Evolutionary conservation across 2,113 vertebrate species (phyloP).

Genomic region (Thryonomys swinderianus): DNA sequence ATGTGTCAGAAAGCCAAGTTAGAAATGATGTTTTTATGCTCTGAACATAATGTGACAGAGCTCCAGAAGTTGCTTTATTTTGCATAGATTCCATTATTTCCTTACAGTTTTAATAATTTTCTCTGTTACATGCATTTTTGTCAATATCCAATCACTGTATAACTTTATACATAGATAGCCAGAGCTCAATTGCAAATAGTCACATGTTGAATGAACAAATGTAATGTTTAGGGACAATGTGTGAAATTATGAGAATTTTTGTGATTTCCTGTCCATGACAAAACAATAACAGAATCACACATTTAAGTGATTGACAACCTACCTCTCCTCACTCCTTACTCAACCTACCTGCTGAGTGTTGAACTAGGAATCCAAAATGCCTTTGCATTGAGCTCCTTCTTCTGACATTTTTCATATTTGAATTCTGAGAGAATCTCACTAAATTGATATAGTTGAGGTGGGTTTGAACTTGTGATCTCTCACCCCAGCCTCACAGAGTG

Average conservation of each 20-base stretch:
- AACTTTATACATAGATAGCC: background rate
- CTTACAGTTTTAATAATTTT: background rate
- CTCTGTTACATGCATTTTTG: background rate
- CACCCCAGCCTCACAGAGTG: background rate
- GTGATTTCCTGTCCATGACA: background rate
- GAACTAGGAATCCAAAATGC: background rate
- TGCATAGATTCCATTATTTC: background rate
- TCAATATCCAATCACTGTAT: background rate
- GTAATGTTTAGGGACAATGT: background rate
- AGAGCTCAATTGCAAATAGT: background rate
- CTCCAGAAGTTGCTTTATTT: background rate
- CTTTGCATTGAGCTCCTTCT: background rate
- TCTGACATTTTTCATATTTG: background rate
- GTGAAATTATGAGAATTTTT: background rate
- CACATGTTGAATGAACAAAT: background rate
- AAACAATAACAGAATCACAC: background rate
- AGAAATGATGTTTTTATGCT: fast-evolving
- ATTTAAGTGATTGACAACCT: background rate
- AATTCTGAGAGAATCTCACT: background rate
- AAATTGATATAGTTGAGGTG: background rate
- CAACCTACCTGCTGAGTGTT: background rate
- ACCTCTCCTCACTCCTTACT: too few relatives aligned
- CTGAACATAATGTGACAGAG: background rate
- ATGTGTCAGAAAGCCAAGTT: background rate
- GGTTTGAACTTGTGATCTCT: background rate